Conservation (phyloP, 2,888 invertebrate species). For the Trachelus stipa region DNA sequence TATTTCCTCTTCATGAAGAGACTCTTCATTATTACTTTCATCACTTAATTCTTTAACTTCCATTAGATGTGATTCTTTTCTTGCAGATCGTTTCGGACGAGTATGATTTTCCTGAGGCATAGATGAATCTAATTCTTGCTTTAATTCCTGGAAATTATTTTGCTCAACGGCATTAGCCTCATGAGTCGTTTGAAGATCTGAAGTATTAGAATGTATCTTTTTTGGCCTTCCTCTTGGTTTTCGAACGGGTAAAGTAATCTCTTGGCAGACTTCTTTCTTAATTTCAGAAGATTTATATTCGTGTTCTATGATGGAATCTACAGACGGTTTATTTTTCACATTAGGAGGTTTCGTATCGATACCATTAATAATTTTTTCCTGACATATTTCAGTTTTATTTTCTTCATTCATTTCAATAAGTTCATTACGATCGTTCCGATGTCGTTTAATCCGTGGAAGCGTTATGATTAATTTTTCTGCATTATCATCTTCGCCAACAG, state of each 20-base stretch:
- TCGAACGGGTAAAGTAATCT: slow-evolving; percentile 17
- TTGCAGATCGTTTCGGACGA: background rate
- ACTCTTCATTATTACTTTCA: background rate
- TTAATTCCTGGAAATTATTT: background rate
- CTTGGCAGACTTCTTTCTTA: background rate
- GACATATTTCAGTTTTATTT: background rate
- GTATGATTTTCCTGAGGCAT: background rate
- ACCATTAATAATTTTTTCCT: background rate
- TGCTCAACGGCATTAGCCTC: background rate
- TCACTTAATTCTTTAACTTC: background rate
- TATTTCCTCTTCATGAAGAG: background rate
- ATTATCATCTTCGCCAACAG: background rate
- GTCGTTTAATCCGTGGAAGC: background rate
- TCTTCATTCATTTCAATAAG: background rate
- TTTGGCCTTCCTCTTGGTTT: slow-evolving; percentile 23
- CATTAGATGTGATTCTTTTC: background rate
- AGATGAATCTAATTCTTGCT: background rate
- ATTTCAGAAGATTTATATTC: background rate
- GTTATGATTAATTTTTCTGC: background rate
- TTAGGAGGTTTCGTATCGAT: background rate
- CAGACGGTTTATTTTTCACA: background rate
- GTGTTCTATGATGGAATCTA: background rate
- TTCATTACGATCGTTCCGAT: background rate
- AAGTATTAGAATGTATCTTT: background rate
- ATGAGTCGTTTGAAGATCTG: background rate